phyloP scores from a whole-genome alignment of 1,140 invertebrate species.

The Trichogramma pretiosum region DNA sequence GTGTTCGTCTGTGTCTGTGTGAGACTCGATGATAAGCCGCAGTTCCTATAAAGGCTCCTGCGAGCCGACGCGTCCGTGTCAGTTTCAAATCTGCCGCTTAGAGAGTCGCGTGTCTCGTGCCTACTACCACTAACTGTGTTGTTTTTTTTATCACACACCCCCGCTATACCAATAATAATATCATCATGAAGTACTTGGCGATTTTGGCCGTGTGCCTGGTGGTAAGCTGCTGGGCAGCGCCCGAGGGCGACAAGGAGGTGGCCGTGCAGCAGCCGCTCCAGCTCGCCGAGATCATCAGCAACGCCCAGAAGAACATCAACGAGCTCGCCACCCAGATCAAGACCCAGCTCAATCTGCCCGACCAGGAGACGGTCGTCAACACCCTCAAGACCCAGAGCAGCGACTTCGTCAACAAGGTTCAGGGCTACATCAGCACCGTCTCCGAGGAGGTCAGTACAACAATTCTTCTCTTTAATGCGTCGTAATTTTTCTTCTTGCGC shows the following conservation, averaged over 20 bases:
- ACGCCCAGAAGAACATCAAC: conserved; percentile 26
- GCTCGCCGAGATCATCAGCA: conserved; percentile 21
- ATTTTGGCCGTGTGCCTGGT: too few relatives aligned
- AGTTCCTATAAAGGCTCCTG: conserved; percentile 28
- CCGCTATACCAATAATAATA: background rate
- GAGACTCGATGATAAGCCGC: too few relatives aligned
- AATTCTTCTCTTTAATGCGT: background rate
- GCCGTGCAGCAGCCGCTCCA: conserved; percentile 11
- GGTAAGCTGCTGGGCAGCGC: background rate
- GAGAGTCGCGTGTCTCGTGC: background rate
- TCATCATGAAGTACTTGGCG: conserved; percentile 26
- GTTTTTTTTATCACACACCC: background rate
- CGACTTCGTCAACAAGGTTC: conserved; percentile 25
- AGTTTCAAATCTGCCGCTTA: conserved; percentile 3
- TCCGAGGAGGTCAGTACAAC: conserved; percentile 25
- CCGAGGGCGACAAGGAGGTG: conserved; percentile 1
- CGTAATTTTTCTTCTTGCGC: background rate
- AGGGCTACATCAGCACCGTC: conserved; percentile 23
- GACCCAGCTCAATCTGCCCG: conserved; percentile 25
- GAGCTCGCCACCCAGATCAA: conserved; percentile 25
- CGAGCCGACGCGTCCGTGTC: background rate
- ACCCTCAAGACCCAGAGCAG: conserved; percentile 29
- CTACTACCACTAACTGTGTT: too few relatives aligned
- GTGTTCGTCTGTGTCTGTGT: too few relatives aligned
- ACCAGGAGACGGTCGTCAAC: conserved; percentile 26